A percentile compares a stretch with the other conserved stretches of the same genome.
phyloP scores from a whole-genome alignment of 2,888 invertebrate genomes.

The Mechanitis messenoides region DNA sequence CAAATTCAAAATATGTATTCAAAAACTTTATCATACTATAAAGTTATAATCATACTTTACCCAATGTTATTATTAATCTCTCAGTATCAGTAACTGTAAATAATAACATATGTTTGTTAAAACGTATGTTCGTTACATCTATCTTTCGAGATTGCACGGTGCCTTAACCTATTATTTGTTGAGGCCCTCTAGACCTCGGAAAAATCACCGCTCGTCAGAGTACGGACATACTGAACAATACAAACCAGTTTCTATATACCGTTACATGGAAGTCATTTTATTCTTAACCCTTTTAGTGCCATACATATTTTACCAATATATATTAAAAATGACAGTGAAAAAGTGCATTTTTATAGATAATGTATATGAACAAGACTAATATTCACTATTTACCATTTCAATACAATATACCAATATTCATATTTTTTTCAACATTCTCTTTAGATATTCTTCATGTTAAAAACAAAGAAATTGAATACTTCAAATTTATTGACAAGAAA shows the following conservation, averaged over 20 bases:
- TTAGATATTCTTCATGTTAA: too few species aligned
- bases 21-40: too few species aligned
- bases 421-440: too few species aligned
- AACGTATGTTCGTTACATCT: conserved; percentile 10
- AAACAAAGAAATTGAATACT: too few species aligned
- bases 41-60: neutral
- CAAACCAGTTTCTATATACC: conserved; percentile 62
- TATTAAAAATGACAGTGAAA: too few species aligned
- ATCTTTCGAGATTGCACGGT: conserved; percentile 18
- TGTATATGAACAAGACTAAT: too few species aligned
- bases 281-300: conserved; percentile 36
- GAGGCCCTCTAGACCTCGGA: conserved; percentile 38
- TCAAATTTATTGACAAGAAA: too few species aligned
- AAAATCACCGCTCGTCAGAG: conserved; percentile 55
- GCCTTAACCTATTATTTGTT: conserved; percentile 27
- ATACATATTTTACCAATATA: too few species aligned
- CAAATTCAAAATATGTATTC: too few species aligned
- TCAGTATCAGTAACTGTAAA: neutral
- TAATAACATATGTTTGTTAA: neutral
- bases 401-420: too few species aligned
- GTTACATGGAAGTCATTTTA: conserved; percentile 67
- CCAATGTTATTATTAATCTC: neutral
- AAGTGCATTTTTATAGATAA: too few species aligned
- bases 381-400: too few species aligned
- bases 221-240: conserved; percentile 45